Evolutionary conservation across 2,888 invertebrate genomes (phyloP).

Genomic region (Polylopha cassiicola): DNA sequence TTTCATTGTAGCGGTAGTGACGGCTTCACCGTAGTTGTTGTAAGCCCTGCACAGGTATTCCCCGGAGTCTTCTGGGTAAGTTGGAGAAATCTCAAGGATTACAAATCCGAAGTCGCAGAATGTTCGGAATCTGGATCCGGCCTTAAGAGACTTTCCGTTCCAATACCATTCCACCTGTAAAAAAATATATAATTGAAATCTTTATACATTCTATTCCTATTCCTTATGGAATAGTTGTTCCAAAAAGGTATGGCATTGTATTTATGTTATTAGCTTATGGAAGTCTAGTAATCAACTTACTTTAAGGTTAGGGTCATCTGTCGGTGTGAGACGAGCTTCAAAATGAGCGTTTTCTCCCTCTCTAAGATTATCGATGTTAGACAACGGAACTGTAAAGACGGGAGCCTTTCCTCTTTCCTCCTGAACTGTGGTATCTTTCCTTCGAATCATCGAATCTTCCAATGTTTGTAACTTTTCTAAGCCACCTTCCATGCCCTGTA

Average conservation of each 20-base stretch:
- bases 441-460: constrained; percentile 91
- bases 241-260: background rate
- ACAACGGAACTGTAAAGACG: constrained; percentile 91
- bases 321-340: constrained; percentile 91
- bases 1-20: constrained; percentile 92
- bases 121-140: constrained; percentile 95
- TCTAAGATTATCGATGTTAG: constrained; percentile 90
- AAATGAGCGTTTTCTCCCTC: constrained; percentile 96
- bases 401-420: constrained; percentile 91
- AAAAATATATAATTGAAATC: constrained; percentile 14
- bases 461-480: constrained; percentile 94
- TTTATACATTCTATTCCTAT: background rate
- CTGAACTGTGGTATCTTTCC: constrained; percentile 82
- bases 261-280: background rate
- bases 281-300: constrained; percentile 61
- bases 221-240: background rate
- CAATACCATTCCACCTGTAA: constrained; percentile 93
- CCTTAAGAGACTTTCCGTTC: constrained; percentile 92
- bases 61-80: constrained; percentile 97
- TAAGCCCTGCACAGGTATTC: constrained; percentile 92
- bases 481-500: constrained; percentile 94
- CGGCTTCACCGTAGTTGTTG: constrained; percentile 94
- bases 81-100: constrained; percentile 97
- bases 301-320: constrained; percentile 92
- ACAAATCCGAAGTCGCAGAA: constrained; percentile 99